These are phyloP conservation scores for Fukomys damarensis DNA, from an alignment of 2,113 vertebrate genomes.

Conservation along the genomic window DNA sequence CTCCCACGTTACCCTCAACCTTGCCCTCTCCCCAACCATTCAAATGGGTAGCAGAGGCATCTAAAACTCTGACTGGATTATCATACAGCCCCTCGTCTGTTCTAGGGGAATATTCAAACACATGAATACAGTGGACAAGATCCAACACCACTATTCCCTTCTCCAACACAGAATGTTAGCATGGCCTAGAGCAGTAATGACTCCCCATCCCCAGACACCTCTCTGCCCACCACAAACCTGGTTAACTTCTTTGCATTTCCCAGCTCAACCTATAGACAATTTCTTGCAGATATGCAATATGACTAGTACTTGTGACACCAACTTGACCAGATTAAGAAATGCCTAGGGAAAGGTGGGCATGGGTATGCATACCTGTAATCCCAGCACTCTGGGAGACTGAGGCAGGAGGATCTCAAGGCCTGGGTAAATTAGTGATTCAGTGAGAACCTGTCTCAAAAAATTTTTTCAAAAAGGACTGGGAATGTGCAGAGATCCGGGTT, in stretches of 20 bases:
- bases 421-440: background rate
- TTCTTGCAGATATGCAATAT: background rate
- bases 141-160: background rate
- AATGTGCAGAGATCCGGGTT: background rate
- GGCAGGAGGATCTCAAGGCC: background rate
- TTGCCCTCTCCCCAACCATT: background rate
- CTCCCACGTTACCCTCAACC: background rate
- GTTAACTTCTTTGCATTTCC: background rate
- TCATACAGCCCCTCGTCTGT: background rate
- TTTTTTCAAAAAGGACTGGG: background rate
- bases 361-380: background rate
- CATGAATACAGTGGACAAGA: background rate
- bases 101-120: background rate
- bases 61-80: background rate
- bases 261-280: background rate
- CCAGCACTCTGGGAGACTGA: background rate
- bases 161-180: background rate
- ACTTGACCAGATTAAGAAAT: background rate
- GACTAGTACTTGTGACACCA: background rate
- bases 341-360: background rate
- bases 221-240: background rate
- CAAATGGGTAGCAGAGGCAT: background rate
- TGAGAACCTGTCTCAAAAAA: background rate
- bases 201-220: background rate
- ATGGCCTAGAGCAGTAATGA: background rate